Conservation (phyloP, 2,113 vertebrate genomes). For the Nyctereutes procyonoides region DNA sequence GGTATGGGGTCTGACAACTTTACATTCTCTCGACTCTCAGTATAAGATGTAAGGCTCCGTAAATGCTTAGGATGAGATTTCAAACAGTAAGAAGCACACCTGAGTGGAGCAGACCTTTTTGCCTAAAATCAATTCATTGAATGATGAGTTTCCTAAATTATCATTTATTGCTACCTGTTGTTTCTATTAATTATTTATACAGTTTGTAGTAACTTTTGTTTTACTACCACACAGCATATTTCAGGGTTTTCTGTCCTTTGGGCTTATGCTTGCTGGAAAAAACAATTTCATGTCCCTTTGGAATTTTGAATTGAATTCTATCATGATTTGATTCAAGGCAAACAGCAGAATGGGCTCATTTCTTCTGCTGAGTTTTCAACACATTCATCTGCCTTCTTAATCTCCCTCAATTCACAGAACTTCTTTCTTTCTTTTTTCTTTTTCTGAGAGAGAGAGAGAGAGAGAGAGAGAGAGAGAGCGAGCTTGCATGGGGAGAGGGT, state of each 20-base stretch:
- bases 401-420: not conserved
- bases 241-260: not conserved
- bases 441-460: not conserved
- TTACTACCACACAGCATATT: not conserved
- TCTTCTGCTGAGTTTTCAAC: not conserved
- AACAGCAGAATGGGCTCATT: not conserved
- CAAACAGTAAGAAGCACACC: not conserved
- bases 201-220: not conserved
- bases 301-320: not conserved
- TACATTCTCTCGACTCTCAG: not conserved
- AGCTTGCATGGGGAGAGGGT: not conserved
- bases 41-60: not conserved
- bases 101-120: not conserved
- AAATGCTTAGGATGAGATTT: not conserved
- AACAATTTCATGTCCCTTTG: not conserved
- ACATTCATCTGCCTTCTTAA: not conserved
- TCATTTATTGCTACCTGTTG: not conserved
- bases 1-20: not conserved
- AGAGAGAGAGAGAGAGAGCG: no score
- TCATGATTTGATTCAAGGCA: not conserved
- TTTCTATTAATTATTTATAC: not conserved
- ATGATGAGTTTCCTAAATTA: not conserved
- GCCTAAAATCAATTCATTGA: not conserved
- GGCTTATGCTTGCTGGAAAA: not conserved
- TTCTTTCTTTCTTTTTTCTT: not conserved